Evolutionary conservation across 2,888 invertebrate genomes (phyloP).

Genomic region (Iselma pallidipennis): DNA sequence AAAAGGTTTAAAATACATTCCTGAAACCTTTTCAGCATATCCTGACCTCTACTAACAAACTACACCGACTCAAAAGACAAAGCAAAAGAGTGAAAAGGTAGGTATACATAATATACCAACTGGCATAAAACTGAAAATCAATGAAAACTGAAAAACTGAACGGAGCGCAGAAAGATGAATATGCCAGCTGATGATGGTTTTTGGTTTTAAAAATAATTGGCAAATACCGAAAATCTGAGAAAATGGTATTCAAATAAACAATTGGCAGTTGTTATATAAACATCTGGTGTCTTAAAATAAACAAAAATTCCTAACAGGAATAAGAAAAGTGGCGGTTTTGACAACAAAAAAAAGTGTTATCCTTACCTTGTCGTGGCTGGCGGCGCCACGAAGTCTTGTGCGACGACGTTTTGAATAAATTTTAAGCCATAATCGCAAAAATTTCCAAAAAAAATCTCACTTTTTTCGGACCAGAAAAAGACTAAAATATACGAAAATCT

Average conservation of each 20-base stretch:
- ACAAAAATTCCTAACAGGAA: background rate
- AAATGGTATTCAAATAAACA: background rate
- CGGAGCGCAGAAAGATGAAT: background rate
- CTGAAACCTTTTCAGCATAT: background rate
- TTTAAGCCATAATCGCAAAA: conserved; percentile 44
- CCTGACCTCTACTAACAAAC: background rate
- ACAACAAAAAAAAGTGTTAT: conserved; percentile 6
- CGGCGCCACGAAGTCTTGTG: conserved; percentile 54
- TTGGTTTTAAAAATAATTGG: background rate
- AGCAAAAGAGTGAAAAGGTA: background rate
- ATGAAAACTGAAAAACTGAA: background rate
- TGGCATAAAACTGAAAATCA: background rate
- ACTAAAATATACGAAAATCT: too few relatives aligned
- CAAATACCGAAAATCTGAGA: background rate
- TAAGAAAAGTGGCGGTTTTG: too few relatives aligned
- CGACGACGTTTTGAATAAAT: conserved; percentile 51
- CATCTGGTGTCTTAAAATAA: background rate
- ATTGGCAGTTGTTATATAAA: background rate
- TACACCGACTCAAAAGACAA: background rate
- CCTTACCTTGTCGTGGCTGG: conserved; percentile 52
- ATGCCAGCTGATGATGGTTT: background rate
- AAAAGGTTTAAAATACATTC: too few relatives aligned
- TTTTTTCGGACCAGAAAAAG: too few relatives aligned
- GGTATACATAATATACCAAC: too few relatives aligned
- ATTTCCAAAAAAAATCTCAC: background rate